Conservation (phyloP, 2,797 vertebrate species). For the Choloepus didactylus region DNA sequence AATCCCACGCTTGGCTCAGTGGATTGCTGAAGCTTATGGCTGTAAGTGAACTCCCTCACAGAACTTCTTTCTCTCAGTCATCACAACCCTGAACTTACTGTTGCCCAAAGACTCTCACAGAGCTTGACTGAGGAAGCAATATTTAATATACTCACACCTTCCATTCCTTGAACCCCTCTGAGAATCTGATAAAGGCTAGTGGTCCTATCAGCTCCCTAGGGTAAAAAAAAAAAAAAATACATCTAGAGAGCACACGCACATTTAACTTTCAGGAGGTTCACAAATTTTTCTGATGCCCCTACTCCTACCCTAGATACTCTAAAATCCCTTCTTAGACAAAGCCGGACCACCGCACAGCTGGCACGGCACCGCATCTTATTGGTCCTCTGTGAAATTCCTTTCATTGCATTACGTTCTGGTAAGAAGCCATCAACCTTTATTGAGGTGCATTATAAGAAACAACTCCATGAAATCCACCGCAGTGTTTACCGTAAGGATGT, state of each 20-base stretch:
- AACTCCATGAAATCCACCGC: slow-evolving; percentile 55
- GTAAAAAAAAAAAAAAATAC: neutral
- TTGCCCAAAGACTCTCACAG: slow-evolving; percentile 7
- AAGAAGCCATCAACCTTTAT: slow-evolving; percentile 62
- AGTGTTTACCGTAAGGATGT: slow-evolving; percentile 19
- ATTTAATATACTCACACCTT: neutral
- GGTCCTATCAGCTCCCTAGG: neutral
- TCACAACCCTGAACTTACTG: neutral
- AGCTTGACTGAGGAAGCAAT: neutral
- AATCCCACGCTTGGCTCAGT: neutral
- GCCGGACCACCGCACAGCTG: neutral
- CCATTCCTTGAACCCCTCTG: neutral
- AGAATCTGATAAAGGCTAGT: neutral
- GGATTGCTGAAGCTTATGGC: neutral
- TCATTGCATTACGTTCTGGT: slow-evolving; percentile 43
- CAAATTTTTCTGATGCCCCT: neutral
- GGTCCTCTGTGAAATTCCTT: slow-evolving; percentile 35
- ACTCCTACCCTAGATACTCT: neutral
- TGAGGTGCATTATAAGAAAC: slow-evolving; percentile 63
- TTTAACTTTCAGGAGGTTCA: neutral
- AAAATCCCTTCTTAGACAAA: slow-evolving; percentile 12
- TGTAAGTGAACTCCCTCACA: neutral
- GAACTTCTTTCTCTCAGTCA: slow-evolving; percentile 4
- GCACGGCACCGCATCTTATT: neutral
- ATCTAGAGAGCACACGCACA: neutral